These are phyloP conservation scores for Acanthoscelides obtectus DNA, from an alignment of 2,888 invertebrate species.

Conservation along the genomic window DNA sequence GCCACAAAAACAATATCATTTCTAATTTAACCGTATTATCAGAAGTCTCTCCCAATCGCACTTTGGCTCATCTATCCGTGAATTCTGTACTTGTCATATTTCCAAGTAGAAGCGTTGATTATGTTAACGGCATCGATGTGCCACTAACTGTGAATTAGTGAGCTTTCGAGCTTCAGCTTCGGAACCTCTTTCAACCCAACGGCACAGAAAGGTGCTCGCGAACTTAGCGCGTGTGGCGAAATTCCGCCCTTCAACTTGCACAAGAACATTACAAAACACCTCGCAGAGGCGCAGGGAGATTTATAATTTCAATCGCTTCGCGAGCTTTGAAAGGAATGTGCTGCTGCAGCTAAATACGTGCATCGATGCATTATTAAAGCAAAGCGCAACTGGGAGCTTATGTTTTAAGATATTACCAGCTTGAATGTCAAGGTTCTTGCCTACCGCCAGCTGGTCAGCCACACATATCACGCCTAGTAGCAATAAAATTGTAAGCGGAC, in stretches of 20 bases:
- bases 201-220: background rate
- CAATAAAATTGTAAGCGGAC: too few species aligned
- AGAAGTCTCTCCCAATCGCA: background rate
- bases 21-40: background rate
- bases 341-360: background rate
- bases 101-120: slow-evolving; percentile 6
- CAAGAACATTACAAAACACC: background rate
- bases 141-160: background rate
- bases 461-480: too few species aligned
- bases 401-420: too few species aligned
- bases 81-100: slow-evolving; percentile 41
- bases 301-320: background rate
- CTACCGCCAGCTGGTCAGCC: too few species aligned
- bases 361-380: too few species aligned
- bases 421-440: too few species aligned
- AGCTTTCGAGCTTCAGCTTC: background rate
- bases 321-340: background rate
- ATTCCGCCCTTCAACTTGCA: background rate
- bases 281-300: background rate
- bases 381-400: too few species aligned
- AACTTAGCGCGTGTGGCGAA: background rate
- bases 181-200: background rate
- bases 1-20: too few species aligned
- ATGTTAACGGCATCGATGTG: background rate
- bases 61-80: slow-evolving; percentile 23